Evolutionary conservation across 2,888 invertebrate genomes (phyloP).

Genomic region (Geotrupes spiniger): DNA sequence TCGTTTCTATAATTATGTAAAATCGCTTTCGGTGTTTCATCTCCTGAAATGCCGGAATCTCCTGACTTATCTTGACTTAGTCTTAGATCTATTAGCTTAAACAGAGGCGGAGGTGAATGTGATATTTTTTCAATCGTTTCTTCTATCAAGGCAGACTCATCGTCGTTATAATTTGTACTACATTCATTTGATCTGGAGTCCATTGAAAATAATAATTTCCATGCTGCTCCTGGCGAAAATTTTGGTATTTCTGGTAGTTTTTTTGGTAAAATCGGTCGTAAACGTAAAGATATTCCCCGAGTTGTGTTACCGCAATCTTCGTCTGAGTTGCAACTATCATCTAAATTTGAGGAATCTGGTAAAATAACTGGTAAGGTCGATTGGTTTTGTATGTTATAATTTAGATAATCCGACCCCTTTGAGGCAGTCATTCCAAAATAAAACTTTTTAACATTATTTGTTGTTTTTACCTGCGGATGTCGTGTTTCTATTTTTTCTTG

Average conservation of each 20-base stretch:
- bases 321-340: slow-evolving; percentile 30
- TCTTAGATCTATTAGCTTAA: slow-evolving; percentile 52
- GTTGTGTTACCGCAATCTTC: slow-evolving; percentile 45
- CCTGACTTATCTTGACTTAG: slow-evolving; percentile 70
- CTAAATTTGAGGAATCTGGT: slow-evolving; percentile 51
- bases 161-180: slow-evolving; percentile 40
- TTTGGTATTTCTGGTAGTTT: slow-evolving; percentile 73
- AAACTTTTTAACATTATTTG: slow-evolving; percentile 56
- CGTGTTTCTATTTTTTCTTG: neutral
- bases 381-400: slow-evolving; percentile 9
- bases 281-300: slow-evolving; percentile 67
- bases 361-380: slow-evolving; percentile 15
- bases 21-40: slow-evolving; percentile 46
- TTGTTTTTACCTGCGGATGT: neutral
- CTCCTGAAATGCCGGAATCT: slow-evolving; percentile 81
- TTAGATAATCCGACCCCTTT: slow-evolving; percentile 7
- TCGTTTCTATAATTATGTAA: slow-evolving; percentile 12
- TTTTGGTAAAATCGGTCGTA: slow-evolving; percentile 77
- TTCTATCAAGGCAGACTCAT: slow-evolving; percentile 50
- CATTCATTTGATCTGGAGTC: slow-evolving; percentile 49
- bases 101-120: slow-evolving; percentile 53
- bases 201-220: slow-evolving; percentile 68
- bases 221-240: slow-evolving; percentile 81
- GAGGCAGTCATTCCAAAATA: slow-evolving; percentile 76
- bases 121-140: slow-evolving; percentile 55